A percentile compares a stretch with the other conserved stretches of the same genome.
phyloP scores from a whole-genome alignment of 2,888 invertebrate species.

The Drosophila paracracens region DNA sequence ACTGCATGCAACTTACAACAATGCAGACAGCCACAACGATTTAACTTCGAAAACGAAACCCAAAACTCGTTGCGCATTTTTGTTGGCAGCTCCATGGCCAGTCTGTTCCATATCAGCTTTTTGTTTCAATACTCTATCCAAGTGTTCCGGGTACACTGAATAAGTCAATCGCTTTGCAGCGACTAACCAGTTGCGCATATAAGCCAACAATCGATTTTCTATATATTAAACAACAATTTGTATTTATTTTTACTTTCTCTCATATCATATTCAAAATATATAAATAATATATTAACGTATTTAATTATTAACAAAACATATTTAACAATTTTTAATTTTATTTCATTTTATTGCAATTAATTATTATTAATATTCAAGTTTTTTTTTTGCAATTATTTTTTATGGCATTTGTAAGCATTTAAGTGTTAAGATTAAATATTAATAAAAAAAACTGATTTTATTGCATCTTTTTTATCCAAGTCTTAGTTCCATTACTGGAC shows the following conservation, averaged over 20 bases:
- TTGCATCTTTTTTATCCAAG: neutral
- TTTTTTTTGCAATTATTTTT: neutral
- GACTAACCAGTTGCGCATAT: neutral
- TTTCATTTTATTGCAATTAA: neutral
- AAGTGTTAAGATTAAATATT: neutral
- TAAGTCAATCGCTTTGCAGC: neutral
- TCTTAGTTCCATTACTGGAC: neutral
- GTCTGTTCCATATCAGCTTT: conserved; percentile 61
- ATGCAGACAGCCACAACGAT: conserved; percentile 45
- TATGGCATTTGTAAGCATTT: too few relatives aligned
- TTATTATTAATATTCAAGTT: neutral
- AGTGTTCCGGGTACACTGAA: neutral
- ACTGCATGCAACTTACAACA: conserved; percentile 14
- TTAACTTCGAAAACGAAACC: conserved; percentile 59
- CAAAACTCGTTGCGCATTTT: conserved; percentile 62
- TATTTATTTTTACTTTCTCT: neutral
- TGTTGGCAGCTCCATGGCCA: conserved; percentile 40
- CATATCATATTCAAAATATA: neutral
- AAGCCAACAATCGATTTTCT: too few relatives aligned
- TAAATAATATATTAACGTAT: neutral
- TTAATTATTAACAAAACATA: neutral
- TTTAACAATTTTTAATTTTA: neutral
- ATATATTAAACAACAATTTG: too few relatives aligned
- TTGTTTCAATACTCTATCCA: conserved; percentile 40
- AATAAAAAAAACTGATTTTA: neutral